phyloP scores from a whole-genome alignment of 1,140 invertebrate species.

The Drosophila repletoides region DNA sequence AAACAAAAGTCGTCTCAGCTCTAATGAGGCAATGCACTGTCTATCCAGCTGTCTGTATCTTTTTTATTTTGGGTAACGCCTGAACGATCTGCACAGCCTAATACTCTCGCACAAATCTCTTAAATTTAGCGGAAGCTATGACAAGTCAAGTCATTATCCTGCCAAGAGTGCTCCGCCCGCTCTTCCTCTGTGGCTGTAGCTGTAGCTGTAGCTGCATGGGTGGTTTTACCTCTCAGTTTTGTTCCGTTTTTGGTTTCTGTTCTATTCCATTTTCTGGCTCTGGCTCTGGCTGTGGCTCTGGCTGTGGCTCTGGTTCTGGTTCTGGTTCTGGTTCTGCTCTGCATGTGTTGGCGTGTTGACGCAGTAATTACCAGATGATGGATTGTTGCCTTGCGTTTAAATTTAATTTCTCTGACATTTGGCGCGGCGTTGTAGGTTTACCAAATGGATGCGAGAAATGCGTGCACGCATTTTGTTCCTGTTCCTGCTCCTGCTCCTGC shows the following conservation, averaged over 20 bases:
- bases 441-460: conserved; percentile 75
- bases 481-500: conserved; percentile 24
- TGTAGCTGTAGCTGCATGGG: conserved; percentile 36
- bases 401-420: conserved; percentile 80
- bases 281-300: not conserved
- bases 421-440: conserved; percentile 67
- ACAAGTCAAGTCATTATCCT: conserved; percentile 79
- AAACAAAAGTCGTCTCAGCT: no score
- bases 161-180: conserved; percentile 11
- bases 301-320: conserved; percentile 10
- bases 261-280: conserved; percentile 7
- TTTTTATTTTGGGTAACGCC: conserved; percentile 12
- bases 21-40: conserved; percentile 40
- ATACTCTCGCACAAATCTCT: conserved; percentile 55
- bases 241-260: not conserved
- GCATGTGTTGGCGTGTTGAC: conserved; percentile 72
- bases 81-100: no score
- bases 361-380: conserved; percentile 80
- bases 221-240: conserved; percentile 5
- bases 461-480: conserved; percentile 56
- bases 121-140: conserved; percentile 72
- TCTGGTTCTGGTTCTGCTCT: conserved; percentile 17
- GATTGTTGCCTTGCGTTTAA: conserved; percentile 80
- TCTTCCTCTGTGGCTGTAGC: not conserved
- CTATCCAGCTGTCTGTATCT: conserved; percentile 39